Percentiles rank a stretch among this genome's conserved stretches.
Evolutionary conservation across 2,797 vertebrate genomes (phyloP).

Genomic region (Malacoctenus gilli): DNA sequence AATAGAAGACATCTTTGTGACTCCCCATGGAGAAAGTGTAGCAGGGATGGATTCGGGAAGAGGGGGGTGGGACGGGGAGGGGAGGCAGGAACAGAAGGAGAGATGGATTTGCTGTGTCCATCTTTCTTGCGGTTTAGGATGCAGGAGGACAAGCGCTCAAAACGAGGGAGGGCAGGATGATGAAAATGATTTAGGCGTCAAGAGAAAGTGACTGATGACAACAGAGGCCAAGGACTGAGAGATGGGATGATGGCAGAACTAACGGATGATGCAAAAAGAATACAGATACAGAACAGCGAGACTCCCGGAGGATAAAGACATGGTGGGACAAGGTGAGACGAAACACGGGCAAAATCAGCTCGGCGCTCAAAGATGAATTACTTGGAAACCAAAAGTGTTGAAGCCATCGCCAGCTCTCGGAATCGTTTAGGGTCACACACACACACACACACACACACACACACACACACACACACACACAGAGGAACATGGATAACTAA

Average conservation of each 20-base stretch:
- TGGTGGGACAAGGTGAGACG: not conserved
- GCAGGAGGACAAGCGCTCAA: constrained; percentile 17
- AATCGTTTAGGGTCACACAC: no score
- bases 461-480: no score
- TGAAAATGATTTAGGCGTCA: constrained; percentile 13
- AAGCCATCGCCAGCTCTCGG: no score
- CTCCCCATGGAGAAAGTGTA: constrained; percentile 46
- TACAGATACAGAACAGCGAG: not conserved
- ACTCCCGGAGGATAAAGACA: not conserved
- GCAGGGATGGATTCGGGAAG: constrained; percentile 33
- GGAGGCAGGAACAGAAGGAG: constrained; percentile 13
- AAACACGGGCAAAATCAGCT: not conserved
- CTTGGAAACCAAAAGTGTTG: no score
- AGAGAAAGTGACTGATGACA: constrained; percentile 15
- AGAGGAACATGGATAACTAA: no score
- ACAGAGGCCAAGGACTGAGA: constrained; percentile 4
- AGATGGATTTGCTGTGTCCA: constrained; percentile 36
- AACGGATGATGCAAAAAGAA: not conserved
- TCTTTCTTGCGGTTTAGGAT: constrained; percentile 38
- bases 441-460: no score
- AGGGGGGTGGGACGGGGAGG: constrained; percentile 19
- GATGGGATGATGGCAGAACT: constrained; percentile 7
- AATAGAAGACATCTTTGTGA: constrained; percentile 52
- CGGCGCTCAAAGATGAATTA: no score
- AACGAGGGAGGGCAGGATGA: not conserved